A percentile compares a stretch with the other conserved stretches of the same genome.
These are phyloP conservation scores for Gari tellinella DNA, from an alignment of 2,888 invertebrate genomes.

Conservation along the genomic window DNA sequence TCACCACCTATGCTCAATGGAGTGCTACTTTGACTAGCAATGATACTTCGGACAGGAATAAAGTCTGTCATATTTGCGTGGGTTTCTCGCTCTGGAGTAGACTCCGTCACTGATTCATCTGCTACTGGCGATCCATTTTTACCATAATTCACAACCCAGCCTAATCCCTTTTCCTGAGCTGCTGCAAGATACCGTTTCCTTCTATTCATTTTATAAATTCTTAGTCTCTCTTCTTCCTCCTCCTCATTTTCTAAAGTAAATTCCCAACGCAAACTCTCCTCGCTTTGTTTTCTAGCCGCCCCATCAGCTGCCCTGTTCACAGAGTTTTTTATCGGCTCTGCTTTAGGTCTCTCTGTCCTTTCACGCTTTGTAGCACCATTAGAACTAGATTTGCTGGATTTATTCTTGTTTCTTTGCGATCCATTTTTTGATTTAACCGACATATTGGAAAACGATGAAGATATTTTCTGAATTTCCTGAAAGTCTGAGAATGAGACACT, in stretches of 20 bases:
- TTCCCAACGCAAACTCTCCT: slow-evolving; percentile 81
- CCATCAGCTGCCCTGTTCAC: slow-evolving; percentile 42
- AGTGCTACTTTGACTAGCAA: slow-evolving; percentile 57
- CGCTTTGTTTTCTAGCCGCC: slow-evolving; percentile 48
- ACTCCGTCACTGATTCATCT: slow-evolving; percentile 59
- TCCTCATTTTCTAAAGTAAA: slow-evolving; percentile 71
- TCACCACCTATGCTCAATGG: slow-evolving; percentile 29
- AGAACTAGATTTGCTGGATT: slow-evolving; percentile 55
- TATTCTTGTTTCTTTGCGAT: slow-evolving; percentile 34
- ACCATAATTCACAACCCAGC: slow-evolving; percentile 75
- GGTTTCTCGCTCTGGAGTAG: not conserved
- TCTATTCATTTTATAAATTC: slow-evolving; percentile 80
- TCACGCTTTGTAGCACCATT: slow-evolving; percentile 50
- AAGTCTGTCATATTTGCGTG: slow-evolving; percentile 53
- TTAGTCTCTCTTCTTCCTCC: slow-evolving; percentile 75
- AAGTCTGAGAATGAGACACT: slow-evolving; percentile 54
- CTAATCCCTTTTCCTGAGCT: slow-evolving; percentile 75
- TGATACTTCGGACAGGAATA: slow-evolving; percentile 51
- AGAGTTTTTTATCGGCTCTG: slow-evolving; percentile 41
- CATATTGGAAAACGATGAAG: slow-evolving; percentile 41
- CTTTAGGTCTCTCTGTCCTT: slow-evolving; percentile 47
- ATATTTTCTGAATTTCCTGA: slow-evolving; percentile 40
- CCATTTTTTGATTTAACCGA: slow-evolving; percentile 55
- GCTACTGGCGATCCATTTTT: slow-evolving; percentile 67
- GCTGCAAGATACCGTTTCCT: slow-evolving; percentile 81